phyloP scores from a whole-genome alignment of 2,113 vertebrate species.

The Gopherus evgoodei region DNA sequence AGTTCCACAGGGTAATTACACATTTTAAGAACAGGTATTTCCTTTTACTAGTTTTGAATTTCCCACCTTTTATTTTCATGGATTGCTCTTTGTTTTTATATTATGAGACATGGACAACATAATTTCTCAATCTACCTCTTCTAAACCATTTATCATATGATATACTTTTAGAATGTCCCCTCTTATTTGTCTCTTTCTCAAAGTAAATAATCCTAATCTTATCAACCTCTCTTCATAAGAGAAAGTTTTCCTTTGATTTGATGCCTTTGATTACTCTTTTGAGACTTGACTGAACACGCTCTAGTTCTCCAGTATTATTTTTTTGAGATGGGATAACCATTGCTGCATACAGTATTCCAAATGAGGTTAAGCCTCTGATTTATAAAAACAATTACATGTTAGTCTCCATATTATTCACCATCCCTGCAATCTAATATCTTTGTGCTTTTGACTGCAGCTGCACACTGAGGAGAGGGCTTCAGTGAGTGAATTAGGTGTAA shows the following conservation, averaged over 20 bases:
- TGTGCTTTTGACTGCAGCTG: neutral
- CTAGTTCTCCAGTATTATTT: neutral
- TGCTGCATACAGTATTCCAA: neutral
- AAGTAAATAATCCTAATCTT: neutral
- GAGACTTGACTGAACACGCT: neutral
- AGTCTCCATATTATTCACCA: neutral
- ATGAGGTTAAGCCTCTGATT: neutral
- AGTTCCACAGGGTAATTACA: neutral
- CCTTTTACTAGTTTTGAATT: neutral
- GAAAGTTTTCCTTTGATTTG: neutral
- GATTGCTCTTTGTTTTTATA: neutral
- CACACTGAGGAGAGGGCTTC: neutral
- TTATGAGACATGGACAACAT: neutral
- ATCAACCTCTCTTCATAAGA: neutral
- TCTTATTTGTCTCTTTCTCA: neutral
- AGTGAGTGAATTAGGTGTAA: neutral
- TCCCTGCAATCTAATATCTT: neutral
- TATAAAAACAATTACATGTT: neutral
- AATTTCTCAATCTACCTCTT: neutral
- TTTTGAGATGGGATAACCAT: neutral
- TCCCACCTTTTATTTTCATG: neutral
- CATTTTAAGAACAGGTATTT: neutral
- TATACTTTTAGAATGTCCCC: neutral
- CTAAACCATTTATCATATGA: neutral
- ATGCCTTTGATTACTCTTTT: neutral